These are phyloP conservation scores for Sarcophaga bullata DNA, from an alignment of 1,140 invertebrate genomes.

Conservation along the genomic window DNA sequence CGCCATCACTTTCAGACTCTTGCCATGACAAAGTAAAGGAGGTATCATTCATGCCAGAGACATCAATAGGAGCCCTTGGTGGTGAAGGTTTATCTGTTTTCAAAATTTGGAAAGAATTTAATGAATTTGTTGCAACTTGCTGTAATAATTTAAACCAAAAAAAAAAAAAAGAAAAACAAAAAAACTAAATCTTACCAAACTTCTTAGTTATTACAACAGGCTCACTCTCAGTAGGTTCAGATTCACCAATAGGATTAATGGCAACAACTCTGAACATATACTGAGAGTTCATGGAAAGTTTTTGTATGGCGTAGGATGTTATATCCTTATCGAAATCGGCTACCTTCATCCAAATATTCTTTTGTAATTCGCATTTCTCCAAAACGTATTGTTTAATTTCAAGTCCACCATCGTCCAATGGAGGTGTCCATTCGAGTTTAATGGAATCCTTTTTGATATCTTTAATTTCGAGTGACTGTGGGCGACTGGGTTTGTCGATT, in stretches of 20 bases:
- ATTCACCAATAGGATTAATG: constrained; percentile 81
- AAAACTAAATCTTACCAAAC: constrained; percentile 68
- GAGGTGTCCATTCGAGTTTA: constrained; percentile 83
- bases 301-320: constrained; percentile 78
- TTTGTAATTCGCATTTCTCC: constrained; percentile 79
- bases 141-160: neutral
- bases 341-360: constrained; percentile 79
- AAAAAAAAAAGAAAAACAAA: neutral
- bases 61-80: constrained; percentile 80
- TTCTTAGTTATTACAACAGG: constrained; percentile 73
- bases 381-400: constrained; percentile 83
- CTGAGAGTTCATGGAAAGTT: constrained; percentile 79
- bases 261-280: constrained; percentile 89
- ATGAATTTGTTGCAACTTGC: neutral
- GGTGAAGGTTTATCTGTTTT: constrained; percentile 79
- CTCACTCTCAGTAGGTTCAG: constrained; percentile 79
- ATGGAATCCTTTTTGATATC: constrained; percentile 79
- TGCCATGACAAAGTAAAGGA: constrained; percentile 88
- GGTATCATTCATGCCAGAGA: constrained; percentile 82
- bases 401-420: constrained; percentile 81
- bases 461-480: constrained; percentile 79
- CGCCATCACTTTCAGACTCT: constrained; percentile 84
- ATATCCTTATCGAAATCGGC: constrained; percentile 80
- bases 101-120: neutral
- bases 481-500: constrained; percentile 86